Evolutionary conservation across 2,888 invertebrate genomes (phyloP).

Genomic region (Ceraclea dissimilis): DNA sequence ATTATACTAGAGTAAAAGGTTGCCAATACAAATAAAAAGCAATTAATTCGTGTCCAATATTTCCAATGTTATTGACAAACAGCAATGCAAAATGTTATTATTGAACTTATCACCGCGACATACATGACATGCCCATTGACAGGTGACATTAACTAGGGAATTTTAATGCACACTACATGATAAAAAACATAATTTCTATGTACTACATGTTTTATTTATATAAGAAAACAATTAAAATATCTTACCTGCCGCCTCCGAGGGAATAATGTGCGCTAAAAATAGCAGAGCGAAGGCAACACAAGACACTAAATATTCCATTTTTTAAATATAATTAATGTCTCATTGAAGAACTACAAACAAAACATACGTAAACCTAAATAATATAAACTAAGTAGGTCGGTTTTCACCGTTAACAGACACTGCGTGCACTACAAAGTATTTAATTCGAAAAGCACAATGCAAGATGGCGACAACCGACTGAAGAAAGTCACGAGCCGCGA

Average conservation of each 20-base stretch:
- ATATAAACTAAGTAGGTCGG: slow-evolving; percentile 21
- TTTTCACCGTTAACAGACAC: slow-evolving; percentile 19
- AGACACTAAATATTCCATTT: slow-evolving; percentile 26
- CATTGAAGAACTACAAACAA: slow-evolving; percentile 19
- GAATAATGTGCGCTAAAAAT: slow-evolving; percentile 25
- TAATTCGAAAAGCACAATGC: slow-evolving; percentile 19
- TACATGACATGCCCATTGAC: slow-evolving; percentile 21
- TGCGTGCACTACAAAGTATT: slow-evolving; percentile 19
- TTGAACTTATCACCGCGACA: neutral
- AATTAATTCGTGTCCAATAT: neutral
- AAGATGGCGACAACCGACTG: slow-evolving; percentile 25
- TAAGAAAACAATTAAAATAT: slow-evolving; percentile 1
- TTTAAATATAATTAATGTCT: slow-evolving; percentile 21
- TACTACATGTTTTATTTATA: neutral
- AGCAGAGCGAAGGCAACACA: slow-evolving; percentile 25
- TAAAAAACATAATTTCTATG: neutral
- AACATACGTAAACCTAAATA: slow-evolving; percentile 21
- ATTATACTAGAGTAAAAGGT: neutral
- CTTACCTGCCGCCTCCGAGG: slow-evolving; percentile 24
- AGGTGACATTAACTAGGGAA: slow-evolving; percentile 17
- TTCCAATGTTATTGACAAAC: neutral
- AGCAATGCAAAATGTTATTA: slow-evolving; percentile 1
- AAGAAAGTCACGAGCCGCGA: slow-evolving; percentile 25
- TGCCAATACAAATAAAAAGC: neutral
- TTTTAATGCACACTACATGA: slow-evolving; percentile 3